Conservation (phyloP, 2,888 invertebrate genomes). For the Oeneis ivallda region DNA sequence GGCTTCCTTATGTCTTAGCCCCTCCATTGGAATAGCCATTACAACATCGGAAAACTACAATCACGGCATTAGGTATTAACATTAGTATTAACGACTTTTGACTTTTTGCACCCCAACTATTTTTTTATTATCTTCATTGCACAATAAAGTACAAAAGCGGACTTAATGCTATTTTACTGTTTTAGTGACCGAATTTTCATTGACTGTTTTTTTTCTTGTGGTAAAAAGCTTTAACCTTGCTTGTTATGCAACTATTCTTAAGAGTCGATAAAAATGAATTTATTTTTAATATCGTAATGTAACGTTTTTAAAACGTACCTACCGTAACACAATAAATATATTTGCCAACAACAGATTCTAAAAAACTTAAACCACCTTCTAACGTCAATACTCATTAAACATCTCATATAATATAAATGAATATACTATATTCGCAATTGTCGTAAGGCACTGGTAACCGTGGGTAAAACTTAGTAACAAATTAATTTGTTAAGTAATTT, state of each 20-base stretch:
- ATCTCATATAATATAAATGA: constrained; percentile 5
- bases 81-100: no score
- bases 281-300: not conserved
- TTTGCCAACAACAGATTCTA: constrained; percentile 28
- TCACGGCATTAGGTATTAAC: no score
- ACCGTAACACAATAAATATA: constrained; percentile 38
- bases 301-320: no score
- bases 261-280: not conserved
- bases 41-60: not conserved
- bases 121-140: no score
- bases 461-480: constrained; percentile 36
- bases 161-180: no score
- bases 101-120: no score
- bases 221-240: no score
- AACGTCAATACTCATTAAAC: constrained; percentile 15
- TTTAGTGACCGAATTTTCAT: no score
- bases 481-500: constrained; percentile 21
- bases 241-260: no score
- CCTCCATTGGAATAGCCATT: not conserved
- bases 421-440: constrained; percentile 43
- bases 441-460: constrained; percentile 61
- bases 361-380: constrained; percentile 17
- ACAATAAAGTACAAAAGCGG: no score
- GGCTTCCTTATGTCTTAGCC: not conserved
- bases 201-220: no score